phyloP scores from a whole-genome alignment of 2,888 invertebrate genomes.

The Yponomeuta malinellus region DNA sequence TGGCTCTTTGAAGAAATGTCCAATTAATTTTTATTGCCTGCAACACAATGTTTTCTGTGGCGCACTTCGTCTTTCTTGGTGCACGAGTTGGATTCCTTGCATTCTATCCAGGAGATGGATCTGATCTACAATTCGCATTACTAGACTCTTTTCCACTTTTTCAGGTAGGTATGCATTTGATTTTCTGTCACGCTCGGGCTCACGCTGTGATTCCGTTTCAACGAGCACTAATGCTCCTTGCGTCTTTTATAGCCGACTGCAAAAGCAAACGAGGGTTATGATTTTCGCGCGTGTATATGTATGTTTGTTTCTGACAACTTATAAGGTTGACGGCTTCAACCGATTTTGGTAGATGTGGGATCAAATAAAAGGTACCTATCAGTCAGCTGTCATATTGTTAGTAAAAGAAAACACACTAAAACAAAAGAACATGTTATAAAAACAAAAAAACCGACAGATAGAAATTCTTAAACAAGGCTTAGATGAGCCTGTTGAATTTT shows the following conservation, averaged over 20 bases:
- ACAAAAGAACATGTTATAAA: too few species aligned
- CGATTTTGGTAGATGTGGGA: too few species aligned
- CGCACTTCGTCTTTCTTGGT: neutral
- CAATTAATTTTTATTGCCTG: constrained; percentile 48
- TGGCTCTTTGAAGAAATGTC: constrained; percentile 40
- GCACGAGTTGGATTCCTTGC: neutral
- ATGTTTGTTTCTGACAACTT: too few species aligned
- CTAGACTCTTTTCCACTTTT: neutral
- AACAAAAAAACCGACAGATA: too few species aligned
- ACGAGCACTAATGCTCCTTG: neutral
- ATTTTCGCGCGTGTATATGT: neutral
- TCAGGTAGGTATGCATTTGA: neutral
- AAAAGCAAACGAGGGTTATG: neutral
- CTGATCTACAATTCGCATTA: constrained; percentile 1
- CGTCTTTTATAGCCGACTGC: neutral
- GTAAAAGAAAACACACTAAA: too few species aligned
- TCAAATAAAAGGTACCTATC: too few species aligned
- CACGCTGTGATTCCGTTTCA: neutral
- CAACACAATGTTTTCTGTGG: constrained; percentile 16
- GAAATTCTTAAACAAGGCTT: too few species aligned
- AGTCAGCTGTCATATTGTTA: too few species aligned
- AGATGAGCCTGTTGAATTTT: too few species aligned
- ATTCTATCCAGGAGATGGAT: neutral
- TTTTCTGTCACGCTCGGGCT: neutral
- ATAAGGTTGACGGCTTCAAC: too few species aligned